These are phyloP conservation scores for Clinocottus analis DNA, from an alignment of 2,113 vertebrate genomes.

Conservation along the genomic window DNA sequence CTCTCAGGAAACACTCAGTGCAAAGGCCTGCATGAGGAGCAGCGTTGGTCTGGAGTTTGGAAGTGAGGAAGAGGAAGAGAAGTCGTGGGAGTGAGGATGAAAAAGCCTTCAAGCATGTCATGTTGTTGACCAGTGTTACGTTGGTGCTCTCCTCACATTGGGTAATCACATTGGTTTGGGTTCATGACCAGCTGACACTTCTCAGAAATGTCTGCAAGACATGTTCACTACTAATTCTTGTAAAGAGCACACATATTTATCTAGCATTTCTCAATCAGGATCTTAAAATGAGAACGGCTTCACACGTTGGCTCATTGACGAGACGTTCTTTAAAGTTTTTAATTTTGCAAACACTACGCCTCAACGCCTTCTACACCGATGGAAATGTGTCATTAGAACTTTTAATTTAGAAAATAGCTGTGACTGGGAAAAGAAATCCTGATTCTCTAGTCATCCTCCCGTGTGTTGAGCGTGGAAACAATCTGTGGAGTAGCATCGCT, in stretches of 20 bases:
- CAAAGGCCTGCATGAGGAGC: neutral
- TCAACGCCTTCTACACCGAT: neutral
- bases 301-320: neutral
- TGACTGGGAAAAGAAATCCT: conserved; percentile 36
- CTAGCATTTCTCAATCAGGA: neutral
- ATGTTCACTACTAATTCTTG: neutral
- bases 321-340: neutral
- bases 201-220: neutral
- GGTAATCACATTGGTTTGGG: neutral
- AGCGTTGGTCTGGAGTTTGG: neutral
- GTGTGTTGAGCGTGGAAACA: conserved; percentile 69
- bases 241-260: neutral
- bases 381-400: neutral
- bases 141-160: neutral
- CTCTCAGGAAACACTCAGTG: conserved; percentile 21
- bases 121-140: neutral
- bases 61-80: neutral
- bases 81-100: neutral
- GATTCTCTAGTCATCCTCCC: neutral
- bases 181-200: neutral
- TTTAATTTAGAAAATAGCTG: conserved; percentile 54
- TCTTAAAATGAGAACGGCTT: neutral
- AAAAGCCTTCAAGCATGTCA: neutral
- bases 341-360: neutral
- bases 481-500: conserved; percentile 30